These are phyloP conservation scores for Ciona savignyi DNA, from an alignment of 23 tunicate species.

Conservation along the genomic window DNA sequence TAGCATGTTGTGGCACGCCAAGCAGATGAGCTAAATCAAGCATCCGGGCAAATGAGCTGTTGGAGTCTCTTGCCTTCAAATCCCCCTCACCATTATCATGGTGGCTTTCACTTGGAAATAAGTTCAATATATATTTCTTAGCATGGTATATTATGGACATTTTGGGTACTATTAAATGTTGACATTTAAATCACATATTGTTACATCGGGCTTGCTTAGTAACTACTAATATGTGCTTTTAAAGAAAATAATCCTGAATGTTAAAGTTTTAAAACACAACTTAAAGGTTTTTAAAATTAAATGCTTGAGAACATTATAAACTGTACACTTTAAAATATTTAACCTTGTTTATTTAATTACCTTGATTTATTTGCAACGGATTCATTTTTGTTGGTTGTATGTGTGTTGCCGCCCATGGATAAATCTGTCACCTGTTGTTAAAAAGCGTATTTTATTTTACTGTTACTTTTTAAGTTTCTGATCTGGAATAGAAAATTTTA, in stretches of 20 bases:
- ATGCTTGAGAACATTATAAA: no score
- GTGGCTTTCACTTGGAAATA: not conserved
- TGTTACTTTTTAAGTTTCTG: no score
- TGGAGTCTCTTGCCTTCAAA: not conserved
- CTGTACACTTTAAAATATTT: no score
- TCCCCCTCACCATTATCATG: not conserved
- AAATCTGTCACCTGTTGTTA: not conserved
- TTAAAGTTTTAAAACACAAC: no score
- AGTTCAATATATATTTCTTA: not conserved
- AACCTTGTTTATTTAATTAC: no score
- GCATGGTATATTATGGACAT: not conserved
- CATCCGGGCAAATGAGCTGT: slow-evolving; percentile 16
- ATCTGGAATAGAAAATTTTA: no score
- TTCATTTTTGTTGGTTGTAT: not conserved
- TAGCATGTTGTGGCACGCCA: slow-evolving; percentile 14
- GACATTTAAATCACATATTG: no score
- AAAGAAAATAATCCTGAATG: no score
- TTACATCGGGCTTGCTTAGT: not conserved
- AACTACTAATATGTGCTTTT: no score
- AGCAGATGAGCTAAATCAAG: slow-evolving; percentile 40
- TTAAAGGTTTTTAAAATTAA: no score
- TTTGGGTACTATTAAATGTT: not conserved
- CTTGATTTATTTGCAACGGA: not conserved
- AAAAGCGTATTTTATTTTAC: no score
- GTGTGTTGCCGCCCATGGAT: not conserved